A percentile compares a stretch with the other conserved stretches of the same genome.
These are phyloP conservation scores for Pemphigus obesinymphae DNA, from an alignment of 1,140 invertebrate genomes.

Conservation along the genomic window DNA sequence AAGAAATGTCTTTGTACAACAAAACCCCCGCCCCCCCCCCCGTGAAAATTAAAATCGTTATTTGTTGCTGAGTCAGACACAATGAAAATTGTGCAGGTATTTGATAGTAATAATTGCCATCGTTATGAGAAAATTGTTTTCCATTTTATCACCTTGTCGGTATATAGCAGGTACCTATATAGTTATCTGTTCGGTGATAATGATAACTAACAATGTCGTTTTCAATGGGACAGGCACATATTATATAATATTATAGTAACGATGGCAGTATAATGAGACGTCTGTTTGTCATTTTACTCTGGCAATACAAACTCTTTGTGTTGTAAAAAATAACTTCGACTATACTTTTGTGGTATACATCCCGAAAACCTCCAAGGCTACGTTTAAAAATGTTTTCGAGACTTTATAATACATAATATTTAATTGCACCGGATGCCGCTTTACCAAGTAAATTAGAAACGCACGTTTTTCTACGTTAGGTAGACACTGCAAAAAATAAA, in stretches of 20 bases:
- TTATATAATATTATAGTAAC: neutral
- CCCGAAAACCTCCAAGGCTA: neutral
- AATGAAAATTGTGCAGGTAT: neutral
- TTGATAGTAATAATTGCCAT: slow-evolving; percentile 29
- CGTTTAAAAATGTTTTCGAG: neutral
- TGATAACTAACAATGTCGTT: slow-evolving; percentile 10
- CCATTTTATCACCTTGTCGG: too few relatives aligned
- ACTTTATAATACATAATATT: neutral
- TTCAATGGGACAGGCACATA: neutral
- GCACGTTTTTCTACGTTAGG: neutral
- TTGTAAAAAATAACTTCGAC: neutral
- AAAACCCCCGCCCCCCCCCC: too few relatives aligned
- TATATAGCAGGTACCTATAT: too few relatives aligned
- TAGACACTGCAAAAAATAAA: too few relatives aligned
- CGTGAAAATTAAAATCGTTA: neutral
- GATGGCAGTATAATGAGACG: slow-evolving; percentile 17
- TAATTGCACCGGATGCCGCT: neutral
- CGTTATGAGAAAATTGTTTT: slow-evolving; percentile 33
- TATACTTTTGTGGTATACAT: neutral
- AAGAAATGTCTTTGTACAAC: too few relatives aligned
- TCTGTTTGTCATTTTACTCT: slow-evolving; percentile 13
- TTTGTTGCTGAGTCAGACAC: neutral
- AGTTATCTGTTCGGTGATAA: neutral
- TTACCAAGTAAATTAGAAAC: neutral
- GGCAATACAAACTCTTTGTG: neutral